Conservation (phyloP, 2,113 vertebrate species). For the Pseudois nayaur region DNA sequence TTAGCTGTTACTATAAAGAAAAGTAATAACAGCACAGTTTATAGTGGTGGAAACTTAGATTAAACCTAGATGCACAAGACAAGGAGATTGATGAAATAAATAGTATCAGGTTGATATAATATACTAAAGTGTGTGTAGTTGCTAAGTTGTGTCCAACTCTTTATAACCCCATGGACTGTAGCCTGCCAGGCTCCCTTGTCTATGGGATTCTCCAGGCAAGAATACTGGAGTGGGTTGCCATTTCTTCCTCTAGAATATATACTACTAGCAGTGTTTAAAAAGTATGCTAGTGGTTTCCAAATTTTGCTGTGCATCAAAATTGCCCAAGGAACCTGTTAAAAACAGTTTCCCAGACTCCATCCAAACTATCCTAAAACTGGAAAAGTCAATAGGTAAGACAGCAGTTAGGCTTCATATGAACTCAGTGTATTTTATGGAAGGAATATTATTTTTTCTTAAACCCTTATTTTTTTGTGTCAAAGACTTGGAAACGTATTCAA, state of each 20-base stretch:
- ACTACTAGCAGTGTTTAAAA: not conserved
- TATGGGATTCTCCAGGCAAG: not conserved
- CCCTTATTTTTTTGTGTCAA: not conserved
- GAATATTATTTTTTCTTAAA: constrained; percentile 25
- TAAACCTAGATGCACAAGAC: not conserved
- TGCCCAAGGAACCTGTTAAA: not conserved
- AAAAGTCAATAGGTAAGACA: not conserved
- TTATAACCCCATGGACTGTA: not conserved
- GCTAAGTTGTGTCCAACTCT: not conserved
- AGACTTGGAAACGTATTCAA: not conserved
- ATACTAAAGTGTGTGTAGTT: not conserved
- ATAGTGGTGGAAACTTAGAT: not conserved
- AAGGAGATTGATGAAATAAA: constrained; percentile 5
- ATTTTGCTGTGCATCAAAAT: not conserved
- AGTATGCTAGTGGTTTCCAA: not conserved
- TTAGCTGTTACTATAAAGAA: not conserved
- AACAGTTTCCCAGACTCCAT: not conserved
- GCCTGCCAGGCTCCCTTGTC: not conserved
- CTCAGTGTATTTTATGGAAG: not conserved
- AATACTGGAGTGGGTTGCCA: not conserved
- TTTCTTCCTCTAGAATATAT: not conserved
- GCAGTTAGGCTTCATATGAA: not conserved
- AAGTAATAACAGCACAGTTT: not conserved
- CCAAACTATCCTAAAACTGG: not conserved
- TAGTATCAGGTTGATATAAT: not conserved